These are phyloP conservation scores for Osmerus eperlanus DNA, from an alignment of 2,113 vertebrate genomes.

Conservation along the genomic window DNA sequence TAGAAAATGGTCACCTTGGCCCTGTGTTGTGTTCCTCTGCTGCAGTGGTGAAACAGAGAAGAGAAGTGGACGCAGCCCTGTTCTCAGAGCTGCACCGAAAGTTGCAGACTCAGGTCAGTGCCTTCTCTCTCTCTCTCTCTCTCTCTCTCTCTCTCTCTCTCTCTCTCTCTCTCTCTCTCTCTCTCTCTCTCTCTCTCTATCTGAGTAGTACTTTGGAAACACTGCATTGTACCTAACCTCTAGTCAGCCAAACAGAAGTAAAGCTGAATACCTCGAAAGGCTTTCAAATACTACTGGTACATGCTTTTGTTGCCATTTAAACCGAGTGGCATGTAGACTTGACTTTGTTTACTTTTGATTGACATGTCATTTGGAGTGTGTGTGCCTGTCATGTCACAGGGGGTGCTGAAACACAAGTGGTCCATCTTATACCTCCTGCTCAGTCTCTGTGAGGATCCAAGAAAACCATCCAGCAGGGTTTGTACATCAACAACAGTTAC, in stretches of 20 bases:
- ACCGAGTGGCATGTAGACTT: no score
- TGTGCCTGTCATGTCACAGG: slow-evolving; percentile 63
- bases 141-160: no score
- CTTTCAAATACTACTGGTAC: no score
- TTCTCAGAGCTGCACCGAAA: slow-evolving; percentile 96
- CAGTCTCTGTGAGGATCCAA: slow-evolving; percentile 94
- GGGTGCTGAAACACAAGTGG: slow-evolving; percentile 94
- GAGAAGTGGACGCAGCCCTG: slow-evolving; percentile 87
- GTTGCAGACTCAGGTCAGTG: slow-evolving; percentile 87
- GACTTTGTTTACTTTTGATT: no score
- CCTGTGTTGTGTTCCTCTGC: slow-evolving; percentile 18
- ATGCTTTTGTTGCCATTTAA: no score
- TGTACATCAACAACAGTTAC: background rate
- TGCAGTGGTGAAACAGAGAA: slow-evolving; percentile 88
- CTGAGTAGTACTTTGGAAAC: no score
- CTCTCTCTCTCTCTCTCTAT: no score
- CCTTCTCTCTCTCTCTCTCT: background rate
- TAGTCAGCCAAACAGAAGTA: no score
- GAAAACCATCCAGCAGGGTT: slow-evolving; percentile 88
- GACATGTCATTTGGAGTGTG: background rate
- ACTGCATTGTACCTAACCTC: no score
- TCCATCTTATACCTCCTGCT: slow-evolving; percentile 94
- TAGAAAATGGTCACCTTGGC: background rate
- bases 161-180: no score
- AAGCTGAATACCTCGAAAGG: no score